Conservation (phyloP, 2,888 invertebrate species). For the Drosophila antonietae region DNA sequence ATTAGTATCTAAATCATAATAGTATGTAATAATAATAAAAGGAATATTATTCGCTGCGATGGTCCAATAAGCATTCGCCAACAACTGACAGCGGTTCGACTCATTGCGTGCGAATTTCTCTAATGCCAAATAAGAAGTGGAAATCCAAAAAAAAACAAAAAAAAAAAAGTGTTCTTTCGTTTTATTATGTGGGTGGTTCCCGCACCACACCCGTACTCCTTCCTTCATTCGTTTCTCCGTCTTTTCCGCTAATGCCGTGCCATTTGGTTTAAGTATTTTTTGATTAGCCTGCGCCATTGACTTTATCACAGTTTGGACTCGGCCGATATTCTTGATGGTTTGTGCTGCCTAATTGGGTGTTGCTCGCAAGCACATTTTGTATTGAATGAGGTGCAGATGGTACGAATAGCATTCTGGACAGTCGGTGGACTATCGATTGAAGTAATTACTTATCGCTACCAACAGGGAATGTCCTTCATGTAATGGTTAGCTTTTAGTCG, state of each 20-base stretch:
- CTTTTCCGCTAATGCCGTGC: conserved; percentile 43
- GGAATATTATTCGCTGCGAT: conserved; percentile 10
- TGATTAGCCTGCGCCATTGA: conserved; percentile 57
- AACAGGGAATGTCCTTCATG: conserved; percentile 1
- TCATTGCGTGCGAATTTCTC: conserved; percentile 42
- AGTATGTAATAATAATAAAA: conserved; percentile 14
- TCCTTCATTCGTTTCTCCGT: neutral
- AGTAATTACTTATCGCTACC: conserved; percentile 9
- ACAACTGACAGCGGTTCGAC: conserved; percentile 11
- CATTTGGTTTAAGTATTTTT: conserved; percentile 68
- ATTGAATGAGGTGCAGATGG: conserved; percentile 10
- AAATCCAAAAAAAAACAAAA: conserved; percentile 28
- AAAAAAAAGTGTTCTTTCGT: conserved; percentile 26
- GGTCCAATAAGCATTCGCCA: conserved; percentile 8
- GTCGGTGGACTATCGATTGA: conserved; percentile 9
- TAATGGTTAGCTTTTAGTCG: conserved; percentile 4
- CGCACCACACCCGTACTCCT: too few relatives aligned
- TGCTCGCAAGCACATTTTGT: conserved; percentile 25
- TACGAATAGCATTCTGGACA: neutral
- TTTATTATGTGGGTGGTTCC: conserved; percentile 23
- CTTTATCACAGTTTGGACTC: conserved; percentile 27
- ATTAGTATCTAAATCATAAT: conserved; percentile 28
- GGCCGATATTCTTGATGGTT: conserved; percentile 27
- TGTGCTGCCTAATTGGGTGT: conserved; percentile 46
- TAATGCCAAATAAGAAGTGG: conserved; percentile 38